These are phyloP conservation scores for Halichondria panicea DNA, from an alignment of 37 sponge, comb jelly and placozoan genomes.

Conservation along the genomic window DNA sequence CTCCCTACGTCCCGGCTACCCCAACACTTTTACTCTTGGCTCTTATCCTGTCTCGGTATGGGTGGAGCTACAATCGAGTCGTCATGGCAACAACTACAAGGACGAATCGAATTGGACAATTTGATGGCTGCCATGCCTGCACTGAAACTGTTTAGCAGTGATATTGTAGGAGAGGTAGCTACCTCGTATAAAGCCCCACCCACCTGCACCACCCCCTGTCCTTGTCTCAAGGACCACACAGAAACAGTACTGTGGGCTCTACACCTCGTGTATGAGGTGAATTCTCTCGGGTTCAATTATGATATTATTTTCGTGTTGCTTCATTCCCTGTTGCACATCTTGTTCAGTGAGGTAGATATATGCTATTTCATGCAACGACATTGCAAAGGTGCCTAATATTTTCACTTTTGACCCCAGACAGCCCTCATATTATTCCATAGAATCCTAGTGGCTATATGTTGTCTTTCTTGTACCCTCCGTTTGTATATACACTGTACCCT, in stretches of 20 bases:
- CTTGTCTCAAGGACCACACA: conserved; percentile 2
- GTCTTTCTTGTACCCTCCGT: too few species aligned
- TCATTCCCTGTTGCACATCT: not conserved
- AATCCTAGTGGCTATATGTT: too few species aligned
- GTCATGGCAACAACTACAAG: too few species aligned
- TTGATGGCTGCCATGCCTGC: conserved; percentile 12
- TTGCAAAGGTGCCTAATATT: too few species aligned
- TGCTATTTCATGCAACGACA: too few species aligned
- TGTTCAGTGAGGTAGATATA: too few species aligned
- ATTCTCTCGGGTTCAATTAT: not conserved
- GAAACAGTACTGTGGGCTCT: conserved; percentile 8
- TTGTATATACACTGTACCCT: too few species aligned
- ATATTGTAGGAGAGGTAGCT: not conserved
- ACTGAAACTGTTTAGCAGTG: conserved; percentile 13
- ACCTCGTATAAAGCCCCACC: not conserved
- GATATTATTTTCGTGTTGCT: not conserved
- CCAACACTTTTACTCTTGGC: conserved; percentile 26
- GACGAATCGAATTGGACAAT: not conserved
- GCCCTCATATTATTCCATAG: too few species aligned
- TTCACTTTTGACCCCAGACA: too few species aligned
- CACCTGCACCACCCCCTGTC: not conserved
- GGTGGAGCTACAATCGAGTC: too few species aligned
- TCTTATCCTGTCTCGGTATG: conserved; percentile 22
- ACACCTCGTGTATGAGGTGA: conserved; percentile 60
- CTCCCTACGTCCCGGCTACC: conserved; percentile 8